phyloP scores from a whole-genome alignment of 1,140 invertebrate species.

The Drosophila bipectinata region DNA sequence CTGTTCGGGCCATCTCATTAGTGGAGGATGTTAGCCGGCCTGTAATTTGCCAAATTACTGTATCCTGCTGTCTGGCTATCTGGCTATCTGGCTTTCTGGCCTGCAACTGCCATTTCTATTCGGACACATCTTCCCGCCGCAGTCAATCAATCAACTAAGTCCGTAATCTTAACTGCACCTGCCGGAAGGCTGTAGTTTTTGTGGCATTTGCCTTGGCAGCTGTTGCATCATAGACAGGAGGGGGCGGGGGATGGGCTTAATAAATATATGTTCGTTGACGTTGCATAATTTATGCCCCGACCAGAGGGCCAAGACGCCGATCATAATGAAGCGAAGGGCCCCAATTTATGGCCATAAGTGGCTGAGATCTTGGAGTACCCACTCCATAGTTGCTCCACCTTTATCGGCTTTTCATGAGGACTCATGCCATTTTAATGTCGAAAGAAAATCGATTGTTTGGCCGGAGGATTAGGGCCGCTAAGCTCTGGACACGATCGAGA shows the following conservation, averaged over 20 bases:
- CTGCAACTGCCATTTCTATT: background rate
- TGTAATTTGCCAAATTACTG: background rate
- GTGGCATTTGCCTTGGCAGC: constrained; percentile 26
- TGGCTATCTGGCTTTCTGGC: no score
- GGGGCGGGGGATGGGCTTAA: constrained; percentile 4
- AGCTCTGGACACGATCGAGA: constrained; percentile 28
- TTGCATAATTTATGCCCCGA: constrained; percentile 35
- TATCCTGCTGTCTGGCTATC: background rate
- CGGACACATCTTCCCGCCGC: constrained; percentile 19
- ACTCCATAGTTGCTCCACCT: background rate
- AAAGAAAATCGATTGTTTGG: background rate
- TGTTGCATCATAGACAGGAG: background rate
- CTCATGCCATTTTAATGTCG: background rate
- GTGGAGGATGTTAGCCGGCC: no score
- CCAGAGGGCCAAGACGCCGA: background rate
- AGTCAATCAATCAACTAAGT: constrained; percentile 33
- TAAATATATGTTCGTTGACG: constrained; percentile 33
- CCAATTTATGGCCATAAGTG: no score
- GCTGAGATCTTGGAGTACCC: no score
- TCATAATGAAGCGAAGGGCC: background rate
- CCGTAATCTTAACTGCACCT: constrained; percentile 2
- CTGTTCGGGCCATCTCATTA: background rate
- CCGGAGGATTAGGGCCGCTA: constrained; percentile 1
- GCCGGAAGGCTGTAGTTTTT: constrained; percentile 7
- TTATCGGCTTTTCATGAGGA: background rate